Percentiles rank a stretch among this genome's conserved stretches.
phyloP scores from a whole-genome alignment of 2,797 vertebrate genomes.

The Choloepus didactylus region DNA sequence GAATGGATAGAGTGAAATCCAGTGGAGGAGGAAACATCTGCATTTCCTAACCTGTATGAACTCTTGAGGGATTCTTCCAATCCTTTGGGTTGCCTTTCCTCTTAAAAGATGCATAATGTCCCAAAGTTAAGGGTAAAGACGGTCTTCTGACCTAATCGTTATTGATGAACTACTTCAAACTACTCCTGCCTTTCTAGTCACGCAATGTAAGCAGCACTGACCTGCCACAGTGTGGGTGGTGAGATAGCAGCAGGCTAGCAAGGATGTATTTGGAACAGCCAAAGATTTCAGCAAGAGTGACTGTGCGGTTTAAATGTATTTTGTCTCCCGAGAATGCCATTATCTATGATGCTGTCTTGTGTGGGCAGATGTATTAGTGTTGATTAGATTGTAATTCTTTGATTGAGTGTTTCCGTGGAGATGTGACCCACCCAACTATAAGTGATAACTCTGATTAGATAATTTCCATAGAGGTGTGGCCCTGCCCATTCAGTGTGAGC shows the following conservation, averaged over 20 bases:
- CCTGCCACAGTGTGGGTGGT: fast-evolving
- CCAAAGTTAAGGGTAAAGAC: background rate
- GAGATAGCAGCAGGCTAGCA: background rate
- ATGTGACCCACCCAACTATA: too few species aligned
- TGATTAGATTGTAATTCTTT: too few species aligned
- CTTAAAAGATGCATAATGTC: background rate
- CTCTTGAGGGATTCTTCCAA: background rate
- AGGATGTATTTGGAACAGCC: background rate
- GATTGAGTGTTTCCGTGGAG: too few species aligned
- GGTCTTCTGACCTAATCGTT: background rate
- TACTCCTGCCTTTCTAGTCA: background rate
- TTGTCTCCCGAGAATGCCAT: too few species aligned
- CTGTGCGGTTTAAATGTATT: too few species aligned
- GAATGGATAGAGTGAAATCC: background rate
- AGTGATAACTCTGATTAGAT: too few species aligned
- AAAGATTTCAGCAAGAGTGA: background rate
- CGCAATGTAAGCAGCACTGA: background rate
- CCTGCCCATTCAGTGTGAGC: too few species aligned
- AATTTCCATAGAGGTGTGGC: too few species aligned
- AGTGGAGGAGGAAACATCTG: background rate
- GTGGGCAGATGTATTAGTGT: too few species aligned
- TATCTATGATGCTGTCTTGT: too few species aligned
- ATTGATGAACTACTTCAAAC: background rate
- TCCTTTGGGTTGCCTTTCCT: slow-evolving; percentile 8
- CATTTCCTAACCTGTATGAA: slow-evolving; percentile 2